Percentiles rank a stretch among this genome's conserved stretches.
phyloP scores from a whole-genome alignment of 2,113 vertebrate genomes.

The Prunella himalayana region DNA sequence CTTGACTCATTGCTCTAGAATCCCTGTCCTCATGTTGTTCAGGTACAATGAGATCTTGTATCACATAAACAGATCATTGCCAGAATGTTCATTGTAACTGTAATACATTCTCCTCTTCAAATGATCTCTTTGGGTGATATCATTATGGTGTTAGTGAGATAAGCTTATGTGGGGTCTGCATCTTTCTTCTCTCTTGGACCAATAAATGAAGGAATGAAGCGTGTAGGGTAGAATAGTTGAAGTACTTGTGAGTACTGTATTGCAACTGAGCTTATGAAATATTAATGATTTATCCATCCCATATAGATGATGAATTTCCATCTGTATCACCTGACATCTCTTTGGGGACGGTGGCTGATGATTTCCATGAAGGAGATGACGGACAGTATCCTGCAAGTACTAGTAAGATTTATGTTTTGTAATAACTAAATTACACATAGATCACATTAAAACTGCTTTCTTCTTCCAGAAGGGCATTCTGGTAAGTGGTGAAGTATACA shows the following conservation, averaged over 20 bases:
- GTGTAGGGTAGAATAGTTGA: not conserved
- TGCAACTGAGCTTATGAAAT: not conserved
- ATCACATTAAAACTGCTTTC: not conserved
- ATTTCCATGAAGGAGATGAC: not conserved
- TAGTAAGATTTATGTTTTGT: conserved; percentile 39
- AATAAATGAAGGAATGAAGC: not conserved
- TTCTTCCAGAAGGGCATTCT: not conserved
- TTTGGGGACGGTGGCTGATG: not conserved
- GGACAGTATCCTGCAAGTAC: not conserved
- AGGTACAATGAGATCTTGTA: not conserved
- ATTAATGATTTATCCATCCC: not conserved
- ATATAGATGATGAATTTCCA: not conserved
- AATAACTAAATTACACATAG: not conserved
- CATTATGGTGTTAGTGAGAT: not conserved
- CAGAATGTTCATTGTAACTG: not conserved
- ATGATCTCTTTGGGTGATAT: not conserved
- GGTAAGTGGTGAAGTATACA: not conserved
- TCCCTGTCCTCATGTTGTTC: not conserved
- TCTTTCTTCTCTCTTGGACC: not conserved
- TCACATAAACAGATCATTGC: not conserved
- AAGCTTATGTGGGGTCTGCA: not conserved
- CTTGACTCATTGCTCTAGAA: not conserved
- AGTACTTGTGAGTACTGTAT: not conserved
- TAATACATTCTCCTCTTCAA: not conserved
- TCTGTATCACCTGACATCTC: not conserved